Conservation (phyloP, 1,140 invertebrate species). For the Aphelenchoides fujianensis region DNA sequence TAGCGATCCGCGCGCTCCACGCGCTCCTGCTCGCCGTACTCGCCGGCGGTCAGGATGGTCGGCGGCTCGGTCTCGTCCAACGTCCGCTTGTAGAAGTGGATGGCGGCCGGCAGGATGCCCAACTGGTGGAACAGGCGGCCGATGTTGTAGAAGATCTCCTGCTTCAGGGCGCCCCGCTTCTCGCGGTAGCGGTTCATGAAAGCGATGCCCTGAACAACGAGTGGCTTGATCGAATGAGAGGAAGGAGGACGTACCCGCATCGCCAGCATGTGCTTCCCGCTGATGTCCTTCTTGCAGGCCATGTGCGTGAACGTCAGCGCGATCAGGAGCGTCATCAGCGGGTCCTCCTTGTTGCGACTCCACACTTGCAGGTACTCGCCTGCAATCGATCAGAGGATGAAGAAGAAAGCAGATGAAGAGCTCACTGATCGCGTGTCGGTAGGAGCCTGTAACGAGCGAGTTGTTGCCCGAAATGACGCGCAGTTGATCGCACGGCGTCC, state of each 20-base stretch:
- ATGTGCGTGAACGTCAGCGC: conserved; percentile 59
- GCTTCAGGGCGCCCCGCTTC: conserved; percentile 34
- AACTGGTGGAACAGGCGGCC: conserved; percentile 59
- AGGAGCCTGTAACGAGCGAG: conserved; percentile 59
- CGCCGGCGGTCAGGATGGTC: conserved; percentile 29
- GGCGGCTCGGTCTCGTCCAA: conserved; percentile 37
- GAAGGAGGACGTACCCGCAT: conserved; percentile 43
- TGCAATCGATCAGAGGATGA: conserved; percentile 30
- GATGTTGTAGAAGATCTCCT: conserved; percentile 58
- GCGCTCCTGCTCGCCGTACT: conserved; percentile 34
- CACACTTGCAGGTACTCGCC: conserved; percentile 55
- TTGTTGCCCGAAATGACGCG: conserved; percentile 61
- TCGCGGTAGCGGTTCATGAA: conserved; percentile 55
- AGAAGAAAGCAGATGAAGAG: conserved; percentile 18
- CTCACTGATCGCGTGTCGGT: conserved; percentile 58
- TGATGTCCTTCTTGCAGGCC: conserved; percentile 61
- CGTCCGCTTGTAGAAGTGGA: conserved; percentile 56
- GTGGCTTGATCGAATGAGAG: conserved; percentile 16
- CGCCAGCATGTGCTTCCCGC: conserved; percentile 52
- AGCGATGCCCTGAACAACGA: conserved; percentile 43
- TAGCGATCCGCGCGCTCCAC: conserved; percentile 39
- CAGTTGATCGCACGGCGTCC: conserved; percentile 47
- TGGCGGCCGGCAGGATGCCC: conserved; percentile 49
- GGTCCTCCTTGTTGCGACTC: conserved; percentile 45
- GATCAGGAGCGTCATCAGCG: conserved; percentile 52